Base-by-base conservation (phyloP, 2,797 vertebrate genomes). In the Ispidina picta region DNA sequence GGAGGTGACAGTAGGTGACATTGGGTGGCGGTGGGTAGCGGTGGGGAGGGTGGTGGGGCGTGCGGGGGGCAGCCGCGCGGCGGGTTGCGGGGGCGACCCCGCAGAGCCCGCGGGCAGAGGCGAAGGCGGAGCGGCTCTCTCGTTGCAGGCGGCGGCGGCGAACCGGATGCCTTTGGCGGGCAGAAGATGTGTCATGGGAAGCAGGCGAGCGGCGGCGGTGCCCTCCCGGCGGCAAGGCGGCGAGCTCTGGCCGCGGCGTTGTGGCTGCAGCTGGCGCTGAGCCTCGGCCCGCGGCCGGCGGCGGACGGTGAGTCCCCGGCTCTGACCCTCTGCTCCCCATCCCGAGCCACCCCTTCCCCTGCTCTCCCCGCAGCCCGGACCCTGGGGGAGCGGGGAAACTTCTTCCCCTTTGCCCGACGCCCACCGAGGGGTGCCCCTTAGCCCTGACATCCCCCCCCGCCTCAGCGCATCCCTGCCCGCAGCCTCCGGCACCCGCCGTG, bases 111-210 rank as follows among this genome's bases (percentile, higher is more conserved):
- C 64, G 75, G 52, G 64, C 70, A 81, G 23, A 43, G 66, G 77
- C 82, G 72, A 86, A 89, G 51, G 71, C 56, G 51, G 44, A 63
- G 77, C 62, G 87, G 73, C 41, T 93, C 52, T 90, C 64, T 90
- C 89, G 80, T 94, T 97, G 96, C 96, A 98, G 97, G 96, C 96
- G 92, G 93, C 90, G 74, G 92, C 90, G 74, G 92, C 91, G 86
- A 96, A 94, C 97, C 88, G 96, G 95, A 97, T 97, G 97, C 96
- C 96, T 96, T 94, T 95, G 92, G 96, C 90, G 95, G 96, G 94
- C 96, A 96, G 97, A 98, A 97, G 97, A 98, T 98, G 97, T 96
- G 96, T 97, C 88, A 97, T 97, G 97, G 97, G 97, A 97, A 97
- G 97, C 97, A 89, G 93, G 96, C 95, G 94, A 97, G 94, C 95